phyloP scores from a whole-genome alignment of 2,113 vertebrate genomes.

The Terrapene triunguis region DNA sequence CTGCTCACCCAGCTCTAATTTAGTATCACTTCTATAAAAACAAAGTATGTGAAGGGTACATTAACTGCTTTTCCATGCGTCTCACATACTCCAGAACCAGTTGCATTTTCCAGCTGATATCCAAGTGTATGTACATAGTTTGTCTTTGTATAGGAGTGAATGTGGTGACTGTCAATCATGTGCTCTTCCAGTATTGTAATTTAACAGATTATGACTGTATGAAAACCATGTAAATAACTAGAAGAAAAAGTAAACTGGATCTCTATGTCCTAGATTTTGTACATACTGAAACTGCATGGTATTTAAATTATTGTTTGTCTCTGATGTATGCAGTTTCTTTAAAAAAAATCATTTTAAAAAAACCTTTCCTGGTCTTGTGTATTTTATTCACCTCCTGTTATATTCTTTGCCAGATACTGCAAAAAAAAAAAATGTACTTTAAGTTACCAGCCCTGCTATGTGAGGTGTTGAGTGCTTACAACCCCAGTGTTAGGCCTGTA shows the following conservation, averaged over 20 bases:
- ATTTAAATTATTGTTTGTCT: slow-evolving; percentile 94
- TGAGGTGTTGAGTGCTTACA: too few relatives aligned
- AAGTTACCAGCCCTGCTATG: neutral
- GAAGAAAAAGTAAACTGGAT: slow-evolving; percentile 80
- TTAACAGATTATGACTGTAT: slow-evolving; percentile 81
- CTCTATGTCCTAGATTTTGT: slow-evolving; percentile 87
- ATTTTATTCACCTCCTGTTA: slow-evolving; percentile 28
- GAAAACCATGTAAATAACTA: slow-evolving; percentile 87
- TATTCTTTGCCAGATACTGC: neutral
- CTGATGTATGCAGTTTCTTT: slow-evolving; percentile 94
- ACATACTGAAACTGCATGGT: slow-evolving; percentile 94
- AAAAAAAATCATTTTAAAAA: slow-evolving; percentile 79
- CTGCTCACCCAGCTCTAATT: slow-evolving; percentile 32
- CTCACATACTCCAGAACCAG: slow-evolving; percentile 65
- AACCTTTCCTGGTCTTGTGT: slow-evolving; percentile 46
- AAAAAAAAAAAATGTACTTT: neutral
- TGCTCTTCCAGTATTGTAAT: slow-evolving; percentile 82
- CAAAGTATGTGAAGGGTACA: slow-evolving; percentile 59
- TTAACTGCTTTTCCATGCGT: slow-evolving; percentile 28
- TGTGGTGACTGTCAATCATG: slow-evolving; percentile 82
- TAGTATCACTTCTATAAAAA: slow-evolving; percentile 52
- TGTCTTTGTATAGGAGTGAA: slow-evolving; percentile 83
- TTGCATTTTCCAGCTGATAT: slow-evolving; percentile 79
- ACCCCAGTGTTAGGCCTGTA: neutral
- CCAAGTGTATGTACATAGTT: slow-evolving; percentile 82